Conservation (phyloP, 2,113 vertebrate species). For the Tichodroma muraria region DNA sequence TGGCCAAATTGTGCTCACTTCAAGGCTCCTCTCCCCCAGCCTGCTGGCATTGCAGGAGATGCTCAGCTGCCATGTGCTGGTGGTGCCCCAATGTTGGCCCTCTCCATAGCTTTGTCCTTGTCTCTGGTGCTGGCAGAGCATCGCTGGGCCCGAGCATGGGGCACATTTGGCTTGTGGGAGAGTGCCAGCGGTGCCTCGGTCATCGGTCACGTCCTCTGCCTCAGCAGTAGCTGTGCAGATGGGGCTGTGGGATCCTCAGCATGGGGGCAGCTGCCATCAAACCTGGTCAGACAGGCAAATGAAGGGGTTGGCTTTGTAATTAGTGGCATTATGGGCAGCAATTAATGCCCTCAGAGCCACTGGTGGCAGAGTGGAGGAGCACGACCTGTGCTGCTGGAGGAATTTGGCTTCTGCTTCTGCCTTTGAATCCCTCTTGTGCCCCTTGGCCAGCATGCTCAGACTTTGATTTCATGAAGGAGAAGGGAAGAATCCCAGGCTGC, state of each 20-base stretch:
- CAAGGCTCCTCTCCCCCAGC: neutral
- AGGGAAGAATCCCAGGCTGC: neutral
- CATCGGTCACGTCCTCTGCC: neutral
- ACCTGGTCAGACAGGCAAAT: neutral
- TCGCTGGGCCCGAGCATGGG: rapidly evolving
- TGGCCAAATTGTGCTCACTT: neutral
- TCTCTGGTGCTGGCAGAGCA: neutral
- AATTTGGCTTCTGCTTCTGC: neutral
- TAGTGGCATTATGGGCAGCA: neutral
- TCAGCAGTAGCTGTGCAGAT: neutral
- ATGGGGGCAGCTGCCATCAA: neutral
- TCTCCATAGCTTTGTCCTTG: neutral
- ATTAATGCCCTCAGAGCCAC: neutral
- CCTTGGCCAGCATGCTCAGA: rapidly evolving
- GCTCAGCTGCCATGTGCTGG: neutral
- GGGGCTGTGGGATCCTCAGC: neutral
- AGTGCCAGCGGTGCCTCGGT: rapidly evolving
- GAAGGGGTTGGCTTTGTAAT: neutral
- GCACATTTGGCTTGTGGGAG: rapidly evolving
- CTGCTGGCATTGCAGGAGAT: rapidly evolving
- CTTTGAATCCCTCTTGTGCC: neutral
- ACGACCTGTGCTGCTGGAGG: neutral
- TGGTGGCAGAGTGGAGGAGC: neutral
- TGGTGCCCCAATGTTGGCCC: neutral
- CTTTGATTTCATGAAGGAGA: neutral